phyloP scores from a whole-genome alignment of 2,888 invertebrate species.

The Mythimna lalbum region DNA sequence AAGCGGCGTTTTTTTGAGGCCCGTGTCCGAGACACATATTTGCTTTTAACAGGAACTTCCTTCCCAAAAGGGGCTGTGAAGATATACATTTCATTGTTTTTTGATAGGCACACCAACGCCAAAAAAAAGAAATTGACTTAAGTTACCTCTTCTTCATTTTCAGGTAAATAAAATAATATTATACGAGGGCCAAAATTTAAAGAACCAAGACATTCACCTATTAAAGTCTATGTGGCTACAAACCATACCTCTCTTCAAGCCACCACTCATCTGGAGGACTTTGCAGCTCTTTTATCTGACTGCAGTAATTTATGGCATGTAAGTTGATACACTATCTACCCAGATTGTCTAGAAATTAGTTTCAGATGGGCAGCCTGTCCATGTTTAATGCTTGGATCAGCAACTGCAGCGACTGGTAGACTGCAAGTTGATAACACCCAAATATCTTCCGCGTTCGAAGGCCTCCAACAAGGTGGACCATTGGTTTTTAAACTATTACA shows the following conservation, averaged over 20 bases:
- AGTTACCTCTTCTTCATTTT: background rate
- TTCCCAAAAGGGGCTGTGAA: background rate
- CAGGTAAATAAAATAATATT: slow-evolving; percentile 48
- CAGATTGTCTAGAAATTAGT: background rate
- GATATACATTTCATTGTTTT: too few relatives aligned
- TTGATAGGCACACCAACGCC: too few relatives aligned
- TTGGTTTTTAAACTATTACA: too few relatives aligned
- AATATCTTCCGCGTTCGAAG: too few relatives aligned
- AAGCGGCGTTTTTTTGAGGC: too few relatives aligned
- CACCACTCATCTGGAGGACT: slow-evolving; percentile 42
- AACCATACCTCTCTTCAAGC: slow-evolving; percentile 48
- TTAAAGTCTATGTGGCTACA: slow-evolving; percentile 54
- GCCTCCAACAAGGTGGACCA: too few relatives aligned
- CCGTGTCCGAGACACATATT: too few relatives aligned
- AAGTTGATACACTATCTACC: slow-evolving; percentile 12
- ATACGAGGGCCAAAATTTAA: slow-evolving; percentile 19
- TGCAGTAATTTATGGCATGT: slow-evolving; percentile 52
- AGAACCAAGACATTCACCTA: slow-evolving; percentile 16
- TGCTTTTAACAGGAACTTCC: background rate
- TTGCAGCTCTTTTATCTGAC: slow-evolving; percentile 55
- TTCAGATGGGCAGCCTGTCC: background rate
- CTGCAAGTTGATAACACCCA: too few relatives aligned
- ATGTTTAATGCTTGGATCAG: too few relatives aligned
- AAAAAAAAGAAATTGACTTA: background rate
- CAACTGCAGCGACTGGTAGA: too few relatives aligned